Evolutionary conservation across 1,140 invertebrate species (phyloP), one percentile per base, ranked within the genome.

Genomic region (Mesaphorura yosii): DNA sequence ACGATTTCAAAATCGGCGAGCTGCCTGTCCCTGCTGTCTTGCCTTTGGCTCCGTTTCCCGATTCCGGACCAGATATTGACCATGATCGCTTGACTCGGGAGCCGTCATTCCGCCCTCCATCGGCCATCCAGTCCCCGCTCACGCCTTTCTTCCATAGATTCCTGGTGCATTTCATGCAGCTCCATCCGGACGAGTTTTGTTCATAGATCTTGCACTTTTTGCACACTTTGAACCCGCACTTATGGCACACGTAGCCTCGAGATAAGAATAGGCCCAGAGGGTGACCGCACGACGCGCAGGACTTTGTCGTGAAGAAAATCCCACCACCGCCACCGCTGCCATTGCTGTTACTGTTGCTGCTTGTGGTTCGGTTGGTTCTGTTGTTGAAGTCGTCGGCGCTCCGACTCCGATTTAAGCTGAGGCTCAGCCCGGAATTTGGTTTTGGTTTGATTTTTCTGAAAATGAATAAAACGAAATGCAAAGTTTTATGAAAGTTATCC

Each of bases 211-310:
- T 48, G 29, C 46, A 48, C 27, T 48, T 48, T 34, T 48, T 48
- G 29, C 46, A 48, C 31, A 48, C 46, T 48, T 48, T 48, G 25
- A 48, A 26, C 10, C 46, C 46, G 23, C 46, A 48, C 23, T 48
- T 48, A 4, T 27, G 46, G 37, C 46, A 48, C n/a, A 20, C 20
- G 19, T n/a, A 31, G 25, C 46, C 46, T 14, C 46, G 25, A 17
- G 46, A 48, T 5, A 48, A 12, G 19, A 48, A 48, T 20, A 48
- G 46, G 7, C 46, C 46, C 12, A 48, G 19, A n/a, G 46, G 46
- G n/a, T 29, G 25, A 26, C 17, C 26, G 23, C 46, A 48, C n/a
- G 46, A 48, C 6, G 46, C 20, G 20, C 46, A 48, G 5, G 37
- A n/a, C 23, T 48, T 48, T 5, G 46, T 26, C 19, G 20, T 29